phyloP scores from a whole-genome alignment of 1,140 invertebrate species.

The Euborellia annulipes region DNA sequence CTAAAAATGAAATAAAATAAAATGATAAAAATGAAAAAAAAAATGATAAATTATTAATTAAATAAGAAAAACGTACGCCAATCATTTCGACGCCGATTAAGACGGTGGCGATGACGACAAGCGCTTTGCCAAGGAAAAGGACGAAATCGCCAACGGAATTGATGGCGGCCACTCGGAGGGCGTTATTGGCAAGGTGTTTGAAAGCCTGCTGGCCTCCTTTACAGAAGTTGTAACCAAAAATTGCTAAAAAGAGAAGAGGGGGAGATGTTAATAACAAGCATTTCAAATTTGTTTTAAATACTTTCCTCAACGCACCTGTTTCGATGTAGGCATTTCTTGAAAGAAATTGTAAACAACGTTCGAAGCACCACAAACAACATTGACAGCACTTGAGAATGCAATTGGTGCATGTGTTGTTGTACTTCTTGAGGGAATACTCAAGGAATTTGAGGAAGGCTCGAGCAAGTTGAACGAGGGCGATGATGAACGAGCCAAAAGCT shows the following conservation, averaged over 20 bases:
- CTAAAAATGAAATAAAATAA: constrained; percentile 24
- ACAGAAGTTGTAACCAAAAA: constrained; percentile 54
- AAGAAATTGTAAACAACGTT: constrained; percentile 54
- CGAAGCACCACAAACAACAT: constrained; percentile 56
- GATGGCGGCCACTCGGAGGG: constrained; percentile 50
- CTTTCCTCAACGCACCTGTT: constrained; percentile 39
- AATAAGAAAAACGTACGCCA: constrained; percentile 28
- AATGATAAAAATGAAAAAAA: constrained; percentile 7
- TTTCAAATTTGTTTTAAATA: too few relatives aligned
- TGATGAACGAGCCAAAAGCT: constrained; percentile 57
- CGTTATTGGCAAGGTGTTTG: constrained; percentile 39
- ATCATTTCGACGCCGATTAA: constrained; percentile 42
- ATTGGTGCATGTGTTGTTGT: constrained; percentile 25
- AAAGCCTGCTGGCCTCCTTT: constrained; percentile 44
- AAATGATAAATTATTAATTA: background rate
- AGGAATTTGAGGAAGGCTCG: constrained; percentile 33
- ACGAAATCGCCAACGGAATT: constrained; percentile 68
- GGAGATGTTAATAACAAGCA: too few relatives aligned
- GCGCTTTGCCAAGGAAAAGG: constrained; percentile 53
- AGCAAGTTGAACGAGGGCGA: constrained; percentile 51
- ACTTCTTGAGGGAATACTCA: constrained; percentile 27
- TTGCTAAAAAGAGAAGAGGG: constrained; percentile 39
- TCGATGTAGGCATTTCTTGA: constrained; percentile 66
- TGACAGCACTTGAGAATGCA: constrained; percentile 42
- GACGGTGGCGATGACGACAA: constrained; percentile 46